phyloP scores from a whole-genome alignment of 1,140 invertebrate species.

The Archegozetes longisetosus region DNA sequence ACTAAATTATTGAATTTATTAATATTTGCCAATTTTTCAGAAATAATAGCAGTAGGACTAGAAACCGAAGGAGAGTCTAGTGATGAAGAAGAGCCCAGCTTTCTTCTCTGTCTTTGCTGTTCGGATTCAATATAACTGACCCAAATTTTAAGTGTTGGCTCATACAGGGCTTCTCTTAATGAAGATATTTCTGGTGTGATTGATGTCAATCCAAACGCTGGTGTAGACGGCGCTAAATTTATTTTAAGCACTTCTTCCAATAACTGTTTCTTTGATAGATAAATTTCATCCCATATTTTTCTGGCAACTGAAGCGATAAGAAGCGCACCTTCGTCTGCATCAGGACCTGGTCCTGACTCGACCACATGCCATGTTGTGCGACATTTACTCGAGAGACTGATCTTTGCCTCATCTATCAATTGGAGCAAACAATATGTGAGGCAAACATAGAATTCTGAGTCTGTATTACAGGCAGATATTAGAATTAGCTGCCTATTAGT shows the following conservation, averaged over 20 bases:
- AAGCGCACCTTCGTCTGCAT: slow-evolving; percentile 55
- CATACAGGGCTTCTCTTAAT: slow-evolving; percentile 3
- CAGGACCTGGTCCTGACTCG: slow-evolving; percentile 27
- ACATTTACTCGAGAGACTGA: not conserved
- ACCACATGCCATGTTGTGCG: not conserved
- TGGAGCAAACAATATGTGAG: slow-evolving; percentile 88
- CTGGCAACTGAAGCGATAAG: slow-evolving; percentile 69
- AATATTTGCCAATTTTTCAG: slow-evolving; percentile 15
- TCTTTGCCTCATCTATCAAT: slow-evolving; percentile 41
- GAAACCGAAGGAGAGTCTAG: not conserved
- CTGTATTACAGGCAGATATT: slow-evolving; percentile 72
- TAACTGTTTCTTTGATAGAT: slow-evolving; percentile 87
- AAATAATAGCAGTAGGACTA: not conserved
- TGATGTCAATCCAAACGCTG: slow-evolving; percentile 10
- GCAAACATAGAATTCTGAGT: slow-evolving; percentile 74
- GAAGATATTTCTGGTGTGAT: slow-evolving; percentile 8
- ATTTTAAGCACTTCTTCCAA: slow-evolving; percentile 19
- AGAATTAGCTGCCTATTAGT: slow-evolving; percentile 66
- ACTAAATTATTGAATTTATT: slow-evolving; percentile 15
- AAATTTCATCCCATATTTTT: slow-evolving; percentile 92
- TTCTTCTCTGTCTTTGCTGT: not conserved
- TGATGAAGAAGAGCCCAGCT: not conserved
- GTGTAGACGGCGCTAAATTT: not conserved
- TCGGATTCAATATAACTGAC: slow-evolving; percentile 13
- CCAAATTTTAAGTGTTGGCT: slow-evolving; percentile 14